phyloP scores from a whole-genome alignment of 1,140 invertebrate genomes.

The Lamellibrachia luymesi region DNA sequence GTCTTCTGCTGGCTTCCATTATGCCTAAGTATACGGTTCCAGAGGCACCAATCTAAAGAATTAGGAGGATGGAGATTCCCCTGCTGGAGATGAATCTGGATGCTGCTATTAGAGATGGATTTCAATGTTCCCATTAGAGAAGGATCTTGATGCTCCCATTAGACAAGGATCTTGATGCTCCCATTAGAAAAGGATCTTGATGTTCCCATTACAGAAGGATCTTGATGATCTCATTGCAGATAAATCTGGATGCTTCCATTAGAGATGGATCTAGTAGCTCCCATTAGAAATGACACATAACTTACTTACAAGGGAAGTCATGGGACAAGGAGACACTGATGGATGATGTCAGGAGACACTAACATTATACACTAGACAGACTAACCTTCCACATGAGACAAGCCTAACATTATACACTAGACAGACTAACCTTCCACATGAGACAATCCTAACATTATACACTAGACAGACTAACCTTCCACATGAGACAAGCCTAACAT shows the following conservation, averaged over 20 bases:
- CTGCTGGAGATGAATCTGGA: too few species aligned
- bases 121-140: too few species aligned
- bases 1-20: not conserved
- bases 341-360: too few species aligned
- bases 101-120: too few species aligned
- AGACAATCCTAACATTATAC: not conserved
- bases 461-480: not conserved
- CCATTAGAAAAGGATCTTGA: not conserved
- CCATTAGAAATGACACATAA: too few species aligned
- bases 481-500: not conserved
- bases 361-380: not conserved
- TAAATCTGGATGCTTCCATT: not conserved
- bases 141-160: too few species aligned
- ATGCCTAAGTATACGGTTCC: not conserved
- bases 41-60: too few species aligned
- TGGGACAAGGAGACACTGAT: too few species aligned
- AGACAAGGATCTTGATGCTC: not conserved
- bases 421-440: not conserved
- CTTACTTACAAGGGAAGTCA: too few species aligned
- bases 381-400: not conserved
- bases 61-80: too few species aligned
- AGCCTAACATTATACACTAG: not conserved
- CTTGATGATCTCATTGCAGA: too few species aligned
- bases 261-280: not conserved
- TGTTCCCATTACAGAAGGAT: too few species aligned